Conservation (phyloP, 2,113 vertebrate genomes). For the Scalopus aquaticus region DNA sequence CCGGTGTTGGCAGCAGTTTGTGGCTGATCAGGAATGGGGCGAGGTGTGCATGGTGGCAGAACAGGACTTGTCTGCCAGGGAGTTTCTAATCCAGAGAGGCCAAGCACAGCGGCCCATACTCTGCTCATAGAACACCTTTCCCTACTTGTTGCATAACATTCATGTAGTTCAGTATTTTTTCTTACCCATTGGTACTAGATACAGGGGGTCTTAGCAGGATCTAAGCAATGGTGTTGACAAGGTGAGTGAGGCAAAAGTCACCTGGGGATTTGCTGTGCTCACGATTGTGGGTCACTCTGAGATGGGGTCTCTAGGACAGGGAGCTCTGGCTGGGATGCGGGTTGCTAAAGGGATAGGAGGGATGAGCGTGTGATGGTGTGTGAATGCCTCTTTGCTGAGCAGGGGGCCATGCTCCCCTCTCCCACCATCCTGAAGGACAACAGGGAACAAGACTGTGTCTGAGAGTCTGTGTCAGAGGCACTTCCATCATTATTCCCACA, state of each 20-base stretch:
- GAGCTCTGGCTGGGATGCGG: too few relatives aligned
- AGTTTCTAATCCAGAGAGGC: background rate
- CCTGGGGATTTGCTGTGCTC: background rate
- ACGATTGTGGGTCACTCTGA: background rate
- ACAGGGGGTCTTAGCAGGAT: background rate
- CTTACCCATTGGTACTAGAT: background rate
- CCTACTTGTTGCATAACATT: background rate
- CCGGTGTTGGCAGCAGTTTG: background rate
- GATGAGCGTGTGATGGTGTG: background rate
- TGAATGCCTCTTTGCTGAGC: background rate
- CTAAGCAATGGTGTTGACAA: background rate
- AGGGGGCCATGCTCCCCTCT: background rate
- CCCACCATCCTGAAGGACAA: background rate
- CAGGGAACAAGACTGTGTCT: background rate
- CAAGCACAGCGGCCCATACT: too few relatives aligned
- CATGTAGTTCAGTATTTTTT: background rate
- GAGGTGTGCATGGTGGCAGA: background rate
- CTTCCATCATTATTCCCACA: background rate
- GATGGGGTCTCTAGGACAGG: background rate
- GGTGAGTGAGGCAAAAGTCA: background rate
- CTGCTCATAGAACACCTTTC: too few relatives aligned
- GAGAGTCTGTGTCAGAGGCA: background rate
- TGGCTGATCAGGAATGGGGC: too few relatives aligned
- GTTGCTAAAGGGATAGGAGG: background rate
- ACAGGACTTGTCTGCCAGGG: fast-evolving